Base-by-base conservation (phyloP, 2,888 invertebrate genomes). In the Epinotia brunnichana region DNA sequence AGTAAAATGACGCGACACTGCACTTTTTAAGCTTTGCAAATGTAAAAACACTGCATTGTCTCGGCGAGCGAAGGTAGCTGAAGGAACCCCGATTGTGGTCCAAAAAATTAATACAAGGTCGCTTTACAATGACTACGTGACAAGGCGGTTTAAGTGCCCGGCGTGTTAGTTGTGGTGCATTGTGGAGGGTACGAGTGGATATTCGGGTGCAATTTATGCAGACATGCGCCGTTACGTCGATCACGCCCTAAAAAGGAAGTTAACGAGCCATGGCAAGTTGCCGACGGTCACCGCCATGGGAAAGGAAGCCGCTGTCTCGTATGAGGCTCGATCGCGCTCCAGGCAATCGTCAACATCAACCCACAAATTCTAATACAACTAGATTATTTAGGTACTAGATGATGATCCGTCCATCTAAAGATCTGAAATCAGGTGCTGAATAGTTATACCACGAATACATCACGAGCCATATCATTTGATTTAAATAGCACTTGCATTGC, bases 191-290 rank as follows among this genome's bases (percentile, higher is more conserved):
- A 80, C 79, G 79, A 78, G 78, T 80, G 81, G 81, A 67, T 83
- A 81, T 87, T 85, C 82, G 80, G 83, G 80, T 87, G 90, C 87
- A 91, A 88, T 88, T 88, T 87, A 90, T 89, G 88, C 89, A 90
- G 85, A 86, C 90, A 90, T 90, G 90, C 90, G 90, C 89, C 80
- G 89, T 88, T 87, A 87, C 85, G 85, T 83, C 86, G 87, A 89
- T 91, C 90, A 90, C 91, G 91, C 92, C 91, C 90, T 89, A 89
- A 91, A 91, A 91, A 90, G 88, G 79, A 79, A 85, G 84, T 82
- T 90, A 92, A 91, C 90, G 86, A 90, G 86, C 83, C 87, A 79
- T 83, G 21, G 66, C 41, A 41, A 56, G 56, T 54, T 66, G 82
- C 84, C 82, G 80, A 81, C 77, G 77, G 76, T 80, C 82, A 75